Evolutionary conservation across 2,888 invertebrate species (phyloP), one percentile per base, ranked within the genome.

Genomic region (Alsophila aescularia): DNA sequence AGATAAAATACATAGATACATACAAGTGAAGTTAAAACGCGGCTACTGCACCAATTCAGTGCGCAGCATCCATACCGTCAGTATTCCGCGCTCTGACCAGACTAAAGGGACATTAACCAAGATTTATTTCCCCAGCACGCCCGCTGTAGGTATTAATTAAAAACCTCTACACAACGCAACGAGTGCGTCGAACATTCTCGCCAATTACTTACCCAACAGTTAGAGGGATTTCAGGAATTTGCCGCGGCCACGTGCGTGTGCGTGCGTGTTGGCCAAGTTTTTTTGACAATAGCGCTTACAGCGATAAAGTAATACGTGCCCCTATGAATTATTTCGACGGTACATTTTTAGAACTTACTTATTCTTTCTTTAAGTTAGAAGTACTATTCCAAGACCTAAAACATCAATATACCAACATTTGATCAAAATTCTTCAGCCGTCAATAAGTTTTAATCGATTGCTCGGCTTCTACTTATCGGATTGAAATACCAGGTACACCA

Each of bases 31-130:
- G 16, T 10, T 16, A 14, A 40, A 31, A 6, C 2, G 9, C 24
- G 14, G 0, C 8, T n/a, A 36, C 12, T 16, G 10, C 6, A 27
- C 16, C 35, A 42, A 13, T 7, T 7, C 35, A 42, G 7, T 52
- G 3, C 34, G 42, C 50, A 18, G 15, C 18, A 12, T 27, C 32
- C 32, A 37, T 53, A 48, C 53, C 41, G 45, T 13, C 15, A 16
- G 35, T 27, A 34, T 41, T 9, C 3, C 42, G 9, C 31, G 71
- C 59, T 70, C 72, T 79, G 83, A 79, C 82, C 89, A 86, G 86
- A 84, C 85, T 78, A 82, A 75, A 83, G 79, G 87, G 87, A 83
- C 90, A 90, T 90, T 89, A 90, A 90, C 84, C 67, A 90, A 90
- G 90, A 90, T 90, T 91, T 91, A 91, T 90, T 73, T 73, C 79